Evolutionary conservation across 1,140 invertebrate genomes (phyloP).

Genomic region (Apis laboriosa): DNA sequence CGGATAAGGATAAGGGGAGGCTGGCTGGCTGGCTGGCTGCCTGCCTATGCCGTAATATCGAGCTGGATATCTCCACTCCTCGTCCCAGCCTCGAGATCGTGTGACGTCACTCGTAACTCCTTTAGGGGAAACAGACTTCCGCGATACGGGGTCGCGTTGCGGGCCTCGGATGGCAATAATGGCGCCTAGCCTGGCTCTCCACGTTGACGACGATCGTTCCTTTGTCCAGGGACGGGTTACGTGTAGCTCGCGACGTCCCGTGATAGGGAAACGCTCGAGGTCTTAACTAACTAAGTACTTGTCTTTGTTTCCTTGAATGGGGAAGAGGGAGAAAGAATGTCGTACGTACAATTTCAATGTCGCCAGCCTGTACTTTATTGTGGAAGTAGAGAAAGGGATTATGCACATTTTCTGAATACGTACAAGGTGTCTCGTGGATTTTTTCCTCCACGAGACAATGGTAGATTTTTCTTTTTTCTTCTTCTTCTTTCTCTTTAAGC

Average conservation of each 20-base stretch:
- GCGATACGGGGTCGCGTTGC: conserved; percentile 6
- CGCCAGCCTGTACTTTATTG: no score
- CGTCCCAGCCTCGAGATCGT: conserved; percentile 20
- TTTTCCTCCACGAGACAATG: no score
- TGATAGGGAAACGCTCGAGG: not conserved
- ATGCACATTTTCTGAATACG: no score
- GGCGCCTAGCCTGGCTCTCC: not conserved
- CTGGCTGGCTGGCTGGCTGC: no score
- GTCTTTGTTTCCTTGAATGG: no score
- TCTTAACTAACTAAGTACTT: not conserved
- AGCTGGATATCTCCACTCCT: not conserved
- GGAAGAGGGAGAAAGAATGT: no score
- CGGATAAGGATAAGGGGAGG: conserved; percentile 50
- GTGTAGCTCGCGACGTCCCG: not conserved
- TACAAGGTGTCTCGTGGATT: no score
- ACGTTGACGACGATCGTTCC: not conserved
- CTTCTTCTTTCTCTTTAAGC: no score
- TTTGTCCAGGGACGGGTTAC: not conserved
- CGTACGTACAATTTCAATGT: no score
- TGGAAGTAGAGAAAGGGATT: no score
- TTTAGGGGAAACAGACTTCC: conserved; percentile 50
- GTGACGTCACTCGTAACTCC: conserved; percentile 35
- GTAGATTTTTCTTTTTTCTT: no score
- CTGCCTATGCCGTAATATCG: conserved; percentile 45
- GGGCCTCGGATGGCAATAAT: not conserved